Base-by-base conservation (phyloP, 2,888 invertebrate species). In the Macropis europaea region DNA sequence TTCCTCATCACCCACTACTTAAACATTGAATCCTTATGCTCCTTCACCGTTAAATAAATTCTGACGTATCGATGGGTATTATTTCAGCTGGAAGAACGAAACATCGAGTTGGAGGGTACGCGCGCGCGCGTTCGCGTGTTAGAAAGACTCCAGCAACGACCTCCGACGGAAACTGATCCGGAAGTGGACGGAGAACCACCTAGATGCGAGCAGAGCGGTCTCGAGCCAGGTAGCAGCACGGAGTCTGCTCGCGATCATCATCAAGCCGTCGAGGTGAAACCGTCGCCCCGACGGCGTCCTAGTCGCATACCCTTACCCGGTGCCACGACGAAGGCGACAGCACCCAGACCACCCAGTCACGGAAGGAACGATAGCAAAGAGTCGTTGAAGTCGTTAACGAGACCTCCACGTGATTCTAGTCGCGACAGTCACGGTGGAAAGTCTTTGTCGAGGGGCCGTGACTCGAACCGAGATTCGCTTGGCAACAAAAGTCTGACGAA, bases 41-140 rank as follows among this genome's bases (percentile, higher is more conserved):
- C n/a, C n/a, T n/a, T n/a, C n/a, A n/a, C n/a, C n/a, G n/a, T n/a
- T n/a, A n/a, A n/a, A n/a, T 36, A 36, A 9, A 40, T 19, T 30
- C 19, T 40, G 15, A 19, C 5, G 6, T 11, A 0, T 7, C 13
- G 1, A 17, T 13, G 2, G 4, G 2, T 13, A 6, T n/a, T n/a
- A n/a, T 90, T 89, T 13, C 91, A 96, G 95, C 90, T 96, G 82
- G 95, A 95, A 90, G 96, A 96, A 89, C 94, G 94, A 87, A 95
- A 93, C 84, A 95, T 96, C 82, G 95, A 96, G 88, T 86, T 96
- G 83, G 96, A 96, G 89, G 95, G 96, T n/a, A 95, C 96, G 13
- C 92, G 93, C 74, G 96, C 96, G 0, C 93, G 94, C 64, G 92
- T 95, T 63, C 92, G 96, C n/a, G 93, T 95, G 75, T 90, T 95